Evolutionary conservation across 1,140 invertebrate genomes (phyloP).

Genomic region (Drosophila tsacasi): DNA sequence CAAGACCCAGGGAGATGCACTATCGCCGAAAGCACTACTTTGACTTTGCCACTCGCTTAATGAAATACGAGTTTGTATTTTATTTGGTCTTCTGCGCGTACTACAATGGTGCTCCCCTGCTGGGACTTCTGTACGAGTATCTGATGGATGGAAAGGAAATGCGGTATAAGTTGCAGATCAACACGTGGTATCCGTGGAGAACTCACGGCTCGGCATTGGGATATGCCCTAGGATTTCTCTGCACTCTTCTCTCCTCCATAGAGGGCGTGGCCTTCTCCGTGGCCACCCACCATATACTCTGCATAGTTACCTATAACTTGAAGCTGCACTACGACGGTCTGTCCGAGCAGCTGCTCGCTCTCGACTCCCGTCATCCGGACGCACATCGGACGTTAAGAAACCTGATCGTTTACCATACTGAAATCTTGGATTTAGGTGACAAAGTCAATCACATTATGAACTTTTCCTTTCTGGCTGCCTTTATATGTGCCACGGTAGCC

Average conservation of each 20-base stretch:
- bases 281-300: constrained; percentile 59
- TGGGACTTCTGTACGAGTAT: constrained; percentile 3
- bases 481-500: constrained; percentile 64
- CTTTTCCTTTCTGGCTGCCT: constrained; percentile 61
- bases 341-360: constrained; percentile 17
- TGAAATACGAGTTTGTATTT: constrained; percentile 11
- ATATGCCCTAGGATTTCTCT: constrained; percentile 36
- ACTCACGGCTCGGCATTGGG: constrained; percentile 7
- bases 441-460: constrained; percentile 63
- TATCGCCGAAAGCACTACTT: constrained; percentile 7
- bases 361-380: constrained; percentile 44
- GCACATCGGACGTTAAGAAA: constrained; percentile 50
- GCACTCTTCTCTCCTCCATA: constrained; percentile 45
- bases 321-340: constrained; percentile 69
- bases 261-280: constrained; percentile 59
- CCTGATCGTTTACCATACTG: constrained; percentile 56
- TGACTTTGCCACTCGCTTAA: background rate
- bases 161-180: constrained; percentile 56
- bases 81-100: background rate
- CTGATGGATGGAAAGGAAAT: constrained; percentile 16
- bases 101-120: background rate
- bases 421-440: constrained; percentile 34
- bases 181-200: constrained; percentile 76
- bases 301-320: constrained; percentile 66
- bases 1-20: background rate